A percentile compares a stretch with the other conserved stretches of the same genome.
Evolutionary conservation across 2,797 vertebrate species (phyloP).

Genomic region (Cottoperca gobio): DNA sequence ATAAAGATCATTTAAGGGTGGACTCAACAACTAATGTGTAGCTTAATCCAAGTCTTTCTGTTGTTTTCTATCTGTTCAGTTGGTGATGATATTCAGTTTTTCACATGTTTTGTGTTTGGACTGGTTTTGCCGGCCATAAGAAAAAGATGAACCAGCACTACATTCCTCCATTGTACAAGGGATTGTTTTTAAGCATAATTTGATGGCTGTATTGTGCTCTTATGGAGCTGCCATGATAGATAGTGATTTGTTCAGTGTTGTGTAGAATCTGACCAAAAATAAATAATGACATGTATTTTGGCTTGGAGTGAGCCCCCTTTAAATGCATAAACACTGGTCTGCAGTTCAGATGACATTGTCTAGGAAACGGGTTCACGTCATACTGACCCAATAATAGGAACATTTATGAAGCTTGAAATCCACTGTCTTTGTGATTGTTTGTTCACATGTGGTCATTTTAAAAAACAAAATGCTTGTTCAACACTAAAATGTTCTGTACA

Average conservation of each 20-base stretch:
- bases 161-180: slow-evolving; percentile 75
- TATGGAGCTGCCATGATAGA: slow-evolving; percentile 30
- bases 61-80: slow-evolving; percentile 25
- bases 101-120: slow-evolving; percentile 20
- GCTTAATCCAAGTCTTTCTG: slow-evolving; percentile 57
- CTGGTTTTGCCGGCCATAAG: slow-evolving; percentile 40
- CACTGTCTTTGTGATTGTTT: slow-evolving; percentile 45
- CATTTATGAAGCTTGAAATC: slow-evolving; percentile 10
- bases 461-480: slow-evolving; percentile 38
- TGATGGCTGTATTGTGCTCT: slow-evolving; percentile 54
- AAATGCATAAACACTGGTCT: slow-evolving; percentile 21
- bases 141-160: slow-evolving; percentile 67
- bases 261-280: slow-evolving; percentile 50
- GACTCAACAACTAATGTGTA: slow-evolving; percentile 44
- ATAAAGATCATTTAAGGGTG: slow-evolving; percentile 31
- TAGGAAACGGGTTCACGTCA: slow-evolving; percentile 12
- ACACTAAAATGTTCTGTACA: slow-evolving; percentile 79
- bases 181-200: slow-evolving; percentile 47
- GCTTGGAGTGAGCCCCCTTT: background rate
- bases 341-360: slow-evolving; percentile 37
- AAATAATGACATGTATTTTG: slow-evolving; percentile 15
- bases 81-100: slow-evolving; percentile 18
- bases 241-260: slow-evolving; percentile 23
- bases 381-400: background rate
- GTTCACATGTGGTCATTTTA: slow-evolving; percentile 44